Conservation (phyloP, 2,797 vertebrate genomes). For the Borostomias antarcticus region DNA sequence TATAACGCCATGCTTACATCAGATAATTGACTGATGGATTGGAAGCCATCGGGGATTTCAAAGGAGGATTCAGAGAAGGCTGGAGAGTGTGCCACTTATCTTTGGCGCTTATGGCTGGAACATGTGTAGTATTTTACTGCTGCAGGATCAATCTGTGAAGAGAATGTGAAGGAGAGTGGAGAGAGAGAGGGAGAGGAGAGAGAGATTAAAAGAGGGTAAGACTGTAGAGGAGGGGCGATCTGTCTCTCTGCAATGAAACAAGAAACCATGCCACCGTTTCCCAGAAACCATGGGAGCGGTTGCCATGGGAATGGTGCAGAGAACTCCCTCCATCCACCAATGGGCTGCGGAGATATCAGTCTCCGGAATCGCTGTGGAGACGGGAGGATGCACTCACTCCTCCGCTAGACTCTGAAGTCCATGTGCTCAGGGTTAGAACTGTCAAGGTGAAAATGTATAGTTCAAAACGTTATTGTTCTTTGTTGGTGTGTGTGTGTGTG, state of each 20-base stretch:
- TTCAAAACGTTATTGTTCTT: neutral
- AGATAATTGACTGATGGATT: neutral
- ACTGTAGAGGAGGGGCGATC: slow-evolving; percentile 14
- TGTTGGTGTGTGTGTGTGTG: slow-evolving; percentile 2
- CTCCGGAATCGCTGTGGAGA: slow-evolving; percentile 38
- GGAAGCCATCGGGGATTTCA: neutral
- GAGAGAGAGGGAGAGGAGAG: neutral
- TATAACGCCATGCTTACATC: neutral
- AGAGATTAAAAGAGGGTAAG: neutral
- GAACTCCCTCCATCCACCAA: slow-evolving; percentile 60
- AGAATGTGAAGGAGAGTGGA: neutral
- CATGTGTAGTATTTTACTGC: neutral
- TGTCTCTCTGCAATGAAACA: slow-evolving; percentile 51
- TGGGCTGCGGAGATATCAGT: slow-evolving; percentile 42
- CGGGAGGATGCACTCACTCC: slow-evolving; percentile 36
- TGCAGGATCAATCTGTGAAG: slow-evolving; percentile 12
- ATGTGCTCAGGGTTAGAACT: neutral
- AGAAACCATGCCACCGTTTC: slow-evolving; percentile 61
- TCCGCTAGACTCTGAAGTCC: slow-evolving; percentile 12
- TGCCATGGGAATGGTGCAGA: slow-evolving; percentile 70
- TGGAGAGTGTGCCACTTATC: neutral
- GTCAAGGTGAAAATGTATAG: neutral
- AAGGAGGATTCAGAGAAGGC: neutral
- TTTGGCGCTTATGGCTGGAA: neutral
- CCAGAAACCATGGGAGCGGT: slow-evolving; percentile 62